A percentile compares a stretch with the other conserved stretches of the same genome.
Conservation (phyloP, 2,113 vertebrate genomes). For the Willisornis vidua region DNA sequence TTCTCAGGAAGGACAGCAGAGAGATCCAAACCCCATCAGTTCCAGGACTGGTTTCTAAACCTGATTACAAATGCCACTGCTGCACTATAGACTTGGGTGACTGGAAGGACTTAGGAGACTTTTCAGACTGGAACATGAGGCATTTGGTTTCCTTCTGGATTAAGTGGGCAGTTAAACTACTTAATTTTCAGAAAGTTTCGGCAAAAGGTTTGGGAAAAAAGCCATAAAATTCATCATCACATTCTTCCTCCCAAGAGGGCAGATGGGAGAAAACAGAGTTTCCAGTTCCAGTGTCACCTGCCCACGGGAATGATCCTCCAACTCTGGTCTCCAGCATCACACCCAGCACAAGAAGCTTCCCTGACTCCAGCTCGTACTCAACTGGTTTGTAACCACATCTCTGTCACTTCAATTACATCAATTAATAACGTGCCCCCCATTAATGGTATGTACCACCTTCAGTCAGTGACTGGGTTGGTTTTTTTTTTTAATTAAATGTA, state of each 20-base stretch:
- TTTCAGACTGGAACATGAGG: background rate
- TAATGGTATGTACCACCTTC: background rate
- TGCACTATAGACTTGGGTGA: fast-evolving
- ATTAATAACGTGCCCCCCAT: background rate
- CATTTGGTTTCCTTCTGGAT: background rate
- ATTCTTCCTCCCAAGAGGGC: background rate
- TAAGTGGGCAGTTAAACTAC: background rate
- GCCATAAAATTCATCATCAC: background rate
- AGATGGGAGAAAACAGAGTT: fast-evolving
- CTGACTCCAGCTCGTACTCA: background rate
- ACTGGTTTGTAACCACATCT: fast-evolving
- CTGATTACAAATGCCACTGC: background rate
- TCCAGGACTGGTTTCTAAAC: background rate
- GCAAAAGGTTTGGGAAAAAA: background rate
- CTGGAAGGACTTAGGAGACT: background rate
- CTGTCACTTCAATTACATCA: no score
- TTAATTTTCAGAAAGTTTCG: background rate
- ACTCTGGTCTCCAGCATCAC: background rate
- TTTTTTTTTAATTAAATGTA: background rate
- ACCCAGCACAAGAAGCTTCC: background rate
- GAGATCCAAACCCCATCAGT: background rate
- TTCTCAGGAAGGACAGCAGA: background rate
- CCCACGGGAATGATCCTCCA: fast-evolving
- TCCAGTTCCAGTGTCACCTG: background rate
- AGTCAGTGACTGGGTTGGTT: background rate